Evolutionary conservation across 2,888 invertebrate species (phyloP).

Genomic region (Lycia hirtaria): DNA sequence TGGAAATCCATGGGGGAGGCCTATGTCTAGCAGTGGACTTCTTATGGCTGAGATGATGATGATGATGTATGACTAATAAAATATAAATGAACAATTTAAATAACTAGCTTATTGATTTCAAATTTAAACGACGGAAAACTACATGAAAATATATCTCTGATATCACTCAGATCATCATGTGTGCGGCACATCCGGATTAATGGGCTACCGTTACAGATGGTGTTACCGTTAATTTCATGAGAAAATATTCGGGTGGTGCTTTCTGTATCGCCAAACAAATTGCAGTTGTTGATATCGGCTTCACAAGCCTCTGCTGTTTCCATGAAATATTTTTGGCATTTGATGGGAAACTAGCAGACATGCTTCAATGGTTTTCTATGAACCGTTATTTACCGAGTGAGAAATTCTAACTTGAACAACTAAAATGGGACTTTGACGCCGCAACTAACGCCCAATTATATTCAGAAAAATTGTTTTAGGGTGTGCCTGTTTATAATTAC

Average conservation of each 20-base stretch:
- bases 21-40: no score
- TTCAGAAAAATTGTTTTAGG: conserved; percentile 5
- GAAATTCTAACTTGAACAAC: not conserved
- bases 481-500: conserved; percentile 11
- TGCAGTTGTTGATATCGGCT: not conserved
- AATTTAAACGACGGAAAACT: no score
- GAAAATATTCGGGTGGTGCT: conserved; percentile 6
- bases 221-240: conserved; percentile 25
- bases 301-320: not conserved
- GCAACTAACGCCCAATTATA: not conserved
- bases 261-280: conserved; percentile 1
- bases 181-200: no score
- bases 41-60: no score
- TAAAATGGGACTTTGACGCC: not conserved
- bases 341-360: not conserved
- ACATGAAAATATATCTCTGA: no score
- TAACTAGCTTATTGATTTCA: no score
- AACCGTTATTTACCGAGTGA: not conserved
- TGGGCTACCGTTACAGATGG: no score
- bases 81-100: no score
- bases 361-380: not conserved
- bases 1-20: no score
- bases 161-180: no score
- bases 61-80: no score
- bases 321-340: not conserved